Percentiles rank a stretch among this genome's conserved stretches.
These are phyloP conservation scores for Paralvinella palmiformis DNA, from an alignment of 1,140 invertebrate genomes.

Conservation along the genomic window DNA sequence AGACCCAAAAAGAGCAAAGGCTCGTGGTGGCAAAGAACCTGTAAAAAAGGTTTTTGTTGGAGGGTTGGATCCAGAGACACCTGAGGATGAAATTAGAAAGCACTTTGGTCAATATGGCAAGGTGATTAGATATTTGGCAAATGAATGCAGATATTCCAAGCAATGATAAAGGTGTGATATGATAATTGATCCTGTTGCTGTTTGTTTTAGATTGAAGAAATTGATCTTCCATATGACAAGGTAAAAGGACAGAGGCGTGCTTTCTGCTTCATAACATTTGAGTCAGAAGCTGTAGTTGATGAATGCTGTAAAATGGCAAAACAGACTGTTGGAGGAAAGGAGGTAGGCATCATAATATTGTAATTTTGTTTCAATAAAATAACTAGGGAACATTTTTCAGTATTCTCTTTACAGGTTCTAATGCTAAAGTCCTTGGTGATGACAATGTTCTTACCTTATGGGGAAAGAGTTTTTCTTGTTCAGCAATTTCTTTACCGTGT, in stretches of 20 bases:
- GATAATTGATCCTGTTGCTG: conserved; percentile 24
- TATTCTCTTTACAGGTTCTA: background rate
- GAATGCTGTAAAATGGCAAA: conserved; percentile 55
- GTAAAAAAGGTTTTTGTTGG: conserved; percentile 72
- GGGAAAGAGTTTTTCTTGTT: background rate
- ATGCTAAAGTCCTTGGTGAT: background rate
- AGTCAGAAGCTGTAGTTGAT: conserved; percentile 85
- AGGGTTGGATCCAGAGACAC: conserved; percentile 78
- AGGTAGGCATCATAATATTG: conserved; percentile 1
- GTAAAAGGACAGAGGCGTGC: conserved; percentile 89
- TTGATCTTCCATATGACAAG: conserved; percentile 93
- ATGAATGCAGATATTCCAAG: background rate
- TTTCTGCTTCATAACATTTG: conserved; percentile 92
- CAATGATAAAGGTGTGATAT: background rate
- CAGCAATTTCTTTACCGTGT: background rate
- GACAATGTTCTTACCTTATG: background rate
- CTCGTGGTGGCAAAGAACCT: conserved; percentile 51
- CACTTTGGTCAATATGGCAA: conserved; percentile 85
- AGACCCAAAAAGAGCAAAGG: conserved; percentile 91
- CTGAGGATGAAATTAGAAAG: conserved; percentile 85
- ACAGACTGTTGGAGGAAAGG: conserved; percentile 18
- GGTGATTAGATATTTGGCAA: conserved; percentile 2
- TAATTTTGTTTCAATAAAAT: background rate
- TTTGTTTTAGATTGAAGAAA: conserved; percentile 71
- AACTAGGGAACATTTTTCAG: background rate